phyloP scores from a whole-genome alignment of 2,113 vertebrate species.

The Rynchops niger region DNA sequence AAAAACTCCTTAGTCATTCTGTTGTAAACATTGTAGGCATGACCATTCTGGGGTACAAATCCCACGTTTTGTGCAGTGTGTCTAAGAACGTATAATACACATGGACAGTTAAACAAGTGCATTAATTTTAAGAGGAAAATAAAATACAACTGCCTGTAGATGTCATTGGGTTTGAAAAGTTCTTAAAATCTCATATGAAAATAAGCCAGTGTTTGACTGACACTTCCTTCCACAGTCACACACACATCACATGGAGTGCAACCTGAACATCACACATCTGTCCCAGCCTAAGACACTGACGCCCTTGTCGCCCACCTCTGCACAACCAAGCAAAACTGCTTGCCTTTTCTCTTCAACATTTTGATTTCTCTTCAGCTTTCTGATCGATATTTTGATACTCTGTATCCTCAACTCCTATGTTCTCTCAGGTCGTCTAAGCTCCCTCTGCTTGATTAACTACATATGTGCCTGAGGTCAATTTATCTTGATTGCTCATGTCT shows the following conservation, averaged over 20 bases:
- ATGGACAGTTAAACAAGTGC: background rate
- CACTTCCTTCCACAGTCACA: background rate
- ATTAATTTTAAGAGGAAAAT: background rate
- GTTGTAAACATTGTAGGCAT: background rate
- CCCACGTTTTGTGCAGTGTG: background rate
- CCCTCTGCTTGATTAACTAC: background rate
- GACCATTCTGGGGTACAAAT: background rate
- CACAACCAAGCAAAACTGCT: background rate
- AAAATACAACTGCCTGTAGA: background rate
- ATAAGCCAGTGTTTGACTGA: background rate
- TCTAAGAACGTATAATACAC: background rate
- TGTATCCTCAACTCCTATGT: background rate
- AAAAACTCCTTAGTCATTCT: background rate
- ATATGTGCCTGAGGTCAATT: background rate
- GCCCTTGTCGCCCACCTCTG: background rate
- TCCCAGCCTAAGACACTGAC: background rate
- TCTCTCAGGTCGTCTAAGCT: background rate
- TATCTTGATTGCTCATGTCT: background rate
- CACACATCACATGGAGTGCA: accelerated
- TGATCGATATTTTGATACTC: background rate
- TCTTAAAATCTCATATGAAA: background rate
- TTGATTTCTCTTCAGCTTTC: background rate
- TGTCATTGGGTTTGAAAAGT: background rate
- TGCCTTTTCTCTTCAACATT: background rate
- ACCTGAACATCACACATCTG: background rate